Conservation (phyloP, 2,797 vertebrate genomes). For the Lycodopsis pacificus region DNA sequence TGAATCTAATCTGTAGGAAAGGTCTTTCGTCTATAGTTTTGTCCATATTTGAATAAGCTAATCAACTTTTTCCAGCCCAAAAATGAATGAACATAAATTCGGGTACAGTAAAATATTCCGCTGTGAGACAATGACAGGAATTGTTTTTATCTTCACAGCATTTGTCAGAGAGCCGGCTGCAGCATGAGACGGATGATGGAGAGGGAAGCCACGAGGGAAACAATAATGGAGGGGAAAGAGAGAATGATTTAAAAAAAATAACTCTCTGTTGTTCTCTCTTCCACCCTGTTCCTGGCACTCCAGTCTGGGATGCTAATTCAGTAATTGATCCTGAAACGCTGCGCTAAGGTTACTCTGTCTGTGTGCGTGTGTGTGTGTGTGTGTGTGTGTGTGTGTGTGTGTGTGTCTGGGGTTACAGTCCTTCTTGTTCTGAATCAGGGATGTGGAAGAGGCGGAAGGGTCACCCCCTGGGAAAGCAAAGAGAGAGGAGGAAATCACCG, state of each 20-base stretch:
- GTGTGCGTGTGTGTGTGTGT: constrained; percentile 50
- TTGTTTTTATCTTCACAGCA: not conserved
- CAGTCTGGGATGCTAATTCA: constrained; percentile 73
- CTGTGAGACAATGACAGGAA: not conserved
- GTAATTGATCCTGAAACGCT: constrained; percentile 70
- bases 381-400: constrained; percentile 7
- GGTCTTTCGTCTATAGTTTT: constrained; percentile 5
- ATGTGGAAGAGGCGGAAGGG: constrained; percentile 70
- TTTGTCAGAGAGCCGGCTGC: not conserved
- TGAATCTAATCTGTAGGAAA: not conserved
- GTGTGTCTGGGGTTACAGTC: constrained; percentile 70
- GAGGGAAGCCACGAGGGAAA: constrained; percentile 26
- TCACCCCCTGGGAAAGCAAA: constrained; percentile 54
- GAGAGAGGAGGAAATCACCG: constrained; percentile 48
- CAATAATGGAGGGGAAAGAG: constrained; percentile 30
- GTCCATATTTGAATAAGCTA: not conserved
- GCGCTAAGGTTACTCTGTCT: constrained; percentile 33
- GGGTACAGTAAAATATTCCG: not conserved
- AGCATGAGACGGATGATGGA: constrained; percentile 9
- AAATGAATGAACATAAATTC: not conserved
- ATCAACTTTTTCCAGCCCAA: not conserved
- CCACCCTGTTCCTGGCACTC: constrained; percentile 49
- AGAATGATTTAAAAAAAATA: constrained; percentile 38
- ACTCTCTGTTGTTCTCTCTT: constrained; percentile 39
- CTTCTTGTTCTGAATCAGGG: constrained; percentile 72